Conservation (phyloP, 2,888 invertebrate genomes). For the Drosophila anomalata region DNA sequence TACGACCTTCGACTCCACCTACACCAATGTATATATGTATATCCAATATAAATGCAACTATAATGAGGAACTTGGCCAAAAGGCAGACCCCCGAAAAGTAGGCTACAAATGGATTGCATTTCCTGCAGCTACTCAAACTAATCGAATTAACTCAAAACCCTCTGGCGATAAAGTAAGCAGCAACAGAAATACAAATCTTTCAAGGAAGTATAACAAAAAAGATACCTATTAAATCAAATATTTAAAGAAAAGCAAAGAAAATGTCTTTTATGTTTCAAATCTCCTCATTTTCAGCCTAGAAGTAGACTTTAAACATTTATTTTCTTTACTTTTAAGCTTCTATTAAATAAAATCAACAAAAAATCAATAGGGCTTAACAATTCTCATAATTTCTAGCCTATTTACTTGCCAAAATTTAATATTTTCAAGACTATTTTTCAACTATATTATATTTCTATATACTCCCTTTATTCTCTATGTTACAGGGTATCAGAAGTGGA, state of each 20-base stretch:
- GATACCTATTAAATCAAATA: not conserved
- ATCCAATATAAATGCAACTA: slow-evolving; percentile 25
- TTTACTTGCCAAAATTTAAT: too few species aligned
- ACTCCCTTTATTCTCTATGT: too few species aligned
- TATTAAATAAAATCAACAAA: too few species aligned
- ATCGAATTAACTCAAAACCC: slow-evolving; percentile 22
- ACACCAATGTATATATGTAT: not conserved
- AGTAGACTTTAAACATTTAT: not conserved
- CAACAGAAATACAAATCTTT: not conserved
- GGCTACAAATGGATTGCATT: slow-evolving; percentile 38
- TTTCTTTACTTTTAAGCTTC: too few species aligned
- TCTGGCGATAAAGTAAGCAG: not conserved
- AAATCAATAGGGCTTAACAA: too few species aligned
- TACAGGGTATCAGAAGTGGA: slow-evolving; percentile 18
- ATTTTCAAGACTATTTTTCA: too few species aligned
- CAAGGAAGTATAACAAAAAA: not conserved
- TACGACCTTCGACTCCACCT: not conserved
- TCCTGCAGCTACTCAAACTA: slow-evolving; percentile 28
- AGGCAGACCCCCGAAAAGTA: slow-evolving; percentile 10
- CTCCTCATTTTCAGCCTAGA: not conserved
- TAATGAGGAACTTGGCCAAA: slow-evolving; percentile 21
- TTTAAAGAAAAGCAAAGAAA: too few species aligned
- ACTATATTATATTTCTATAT: too few species aligned
- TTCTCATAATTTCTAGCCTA: not conserved
- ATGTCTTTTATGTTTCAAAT: not conserved